Percentiles rank a stretch among this genome's conserved stretches.
These are phyloP conservation scores for Aselliscus stoliczkanus DNA, from an alignment of 2,797 vertebrate genomes.

Conservation along the genomic window DNA sequence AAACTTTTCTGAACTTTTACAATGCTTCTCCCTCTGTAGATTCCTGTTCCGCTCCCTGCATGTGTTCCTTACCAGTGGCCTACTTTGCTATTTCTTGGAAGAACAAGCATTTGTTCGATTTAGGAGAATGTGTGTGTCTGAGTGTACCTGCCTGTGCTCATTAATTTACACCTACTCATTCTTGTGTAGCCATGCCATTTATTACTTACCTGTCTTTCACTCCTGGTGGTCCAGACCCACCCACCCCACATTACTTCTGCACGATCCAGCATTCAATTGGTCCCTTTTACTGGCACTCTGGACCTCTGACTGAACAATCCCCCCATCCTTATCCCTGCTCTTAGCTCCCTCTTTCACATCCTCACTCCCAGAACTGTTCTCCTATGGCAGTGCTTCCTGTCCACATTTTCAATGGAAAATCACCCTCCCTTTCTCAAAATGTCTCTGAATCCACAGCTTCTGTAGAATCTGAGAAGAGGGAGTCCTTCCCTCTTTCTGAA, in stretches of 20 bases:
- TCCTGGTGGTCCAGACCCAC: fast-evolving
- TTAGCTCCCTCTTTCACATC: not conserved
- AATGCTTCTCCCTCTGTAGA: not conserved
- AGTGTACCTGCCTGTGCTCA: not conserved
- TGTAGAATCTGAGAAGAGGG: not conserved
- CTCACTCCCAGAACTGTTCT: not conserved
- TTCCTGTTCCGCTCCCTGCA: not conserved
- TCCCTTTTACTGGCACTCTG: not conserved
- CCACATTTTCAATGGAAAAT: not conserved
- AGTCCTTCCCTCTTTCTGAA: not conserved
- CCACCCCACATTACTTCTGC: not conserved
- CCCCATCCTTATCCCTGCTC: not conserved
- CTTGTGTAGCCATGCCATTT: fast-evolving
- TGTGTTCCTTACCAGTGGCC: not conserved
- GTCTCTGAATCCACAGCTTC: not conserved
- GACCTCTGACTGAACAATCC: not conserved
- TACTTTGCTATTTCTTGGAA: not conserved
- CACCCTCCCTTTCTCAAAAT: not conserved
- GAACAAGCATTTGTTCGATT: not conserved
- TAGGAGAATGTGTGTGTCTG: not conserved
- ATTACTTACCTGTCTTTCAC: not conserved
- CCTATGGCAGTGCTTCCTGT: not conserved
- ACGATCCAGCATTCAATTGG: fast-evolving
- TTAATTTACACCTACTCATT: not conserved
- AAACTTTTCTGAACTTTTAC: not conserved